A percentile compares a stretch with the other conserved stretches of the same genome.
Conservation (phyloP, 2,888 invertebrate species). For the Pristionchus japonicus region DNA sequence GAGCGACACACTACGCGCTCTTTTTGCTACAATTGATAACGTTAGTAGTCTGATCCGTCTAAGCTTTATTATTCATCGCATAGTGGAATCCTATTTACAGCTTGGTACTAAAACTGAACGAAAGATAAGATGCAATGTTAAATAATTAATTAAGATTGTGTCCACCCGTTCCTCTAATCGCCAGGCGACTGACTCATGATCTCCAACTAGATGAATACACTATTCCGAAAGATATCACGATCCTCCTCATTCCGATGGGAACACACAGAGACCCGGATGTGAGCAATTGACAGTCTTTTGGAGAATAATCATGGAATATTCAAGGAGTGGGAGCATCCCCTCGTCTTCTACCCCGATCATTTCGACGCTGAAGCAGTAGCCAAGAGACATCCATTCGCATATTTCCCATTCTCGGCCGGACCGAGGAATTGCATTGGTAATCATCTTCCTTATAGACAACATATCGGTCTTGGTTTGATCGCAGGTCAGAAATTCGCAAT, state of each 20-base stretch:
- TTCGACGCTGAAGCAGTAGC: conserved; percentile 43
- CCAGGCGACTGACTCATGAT: conserved; percentile 71
- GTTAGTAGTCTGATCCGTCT: neutral
- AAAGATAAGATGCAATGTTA: neutral
- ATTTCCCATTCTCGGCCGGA: conserved; percentile 63
- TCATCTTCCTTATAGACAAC: neutral
- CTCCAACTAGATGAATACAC: conserved; percentile 53
- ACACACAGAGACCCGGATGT: conserved; percentile 31
- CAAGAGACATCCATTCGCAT: conserved; percentile 60
- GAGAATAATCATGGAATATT: neutral
- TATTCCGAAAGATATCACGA: conserved; percentile 22
- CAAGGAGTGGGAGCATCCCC: conserved; percentile 7
- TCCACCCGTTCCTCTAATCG: conserved; percentile 66
- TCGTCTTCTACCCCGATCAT: conserved; percentile 40
- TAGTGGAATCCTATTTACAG: neutral
- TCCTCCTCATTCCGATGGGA: neutral
- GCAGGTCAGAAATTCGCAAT: conserved; percentile 42
- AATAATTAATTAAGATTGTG: conserved; percentile 51
- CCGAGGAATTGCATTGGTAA: conserved; percentile 68
- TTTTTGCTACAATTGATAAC: conserved; percentile 26
- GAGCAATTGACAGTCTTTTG: neutral
- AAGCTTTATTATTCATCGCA: neutral
- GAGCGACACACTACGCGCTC: neutral
- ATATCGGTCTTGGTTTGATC: no score
- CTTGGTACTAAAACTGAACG: neutral